A percentile compares a stretch with the other conserved stretches of the same genome.
These are phyloP conservation scores for Cheilosia scutellata DNA, from an alignment of 2,888 invertebrate genomes.

Conservation along the genomic window DNA sequence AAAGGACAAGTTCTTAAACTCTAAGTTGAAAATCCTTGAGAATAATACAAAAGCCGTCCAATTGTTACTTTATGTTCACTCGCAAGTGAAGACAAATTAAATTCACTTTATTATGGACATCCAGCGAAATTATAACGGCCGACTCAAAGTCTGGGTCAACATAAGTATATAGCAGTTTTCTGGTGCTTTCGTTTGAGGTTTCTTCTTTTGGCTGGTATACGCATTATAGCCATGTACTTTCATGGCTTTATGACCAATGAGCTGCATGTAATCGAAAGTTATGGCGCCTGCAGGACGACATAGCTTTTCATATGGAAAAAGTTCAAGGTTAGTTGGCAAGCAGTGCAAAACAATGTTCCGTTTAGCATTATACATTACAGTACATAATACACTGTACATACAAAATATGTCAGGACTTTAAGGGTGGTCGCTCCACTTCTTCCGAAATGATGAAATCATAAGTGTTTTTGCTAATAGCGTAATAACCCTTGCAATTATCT, in stretches of 20 bases:
- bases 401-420: too few relatives aligned
- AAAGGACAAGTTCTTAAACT: background rate
- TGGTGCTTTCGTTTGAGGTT: conserved; percentile 22
- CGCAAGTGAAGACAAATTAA: background rate
- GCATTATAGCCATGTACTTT: conserved; percentile 23
- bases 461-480: too few relatives aligned
- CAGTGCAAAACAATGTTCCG: background rate
- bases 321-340: conserved; percentile 45
- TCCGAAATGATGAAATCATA: too few relatives aligned
- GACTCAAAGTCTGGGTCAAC: conserved; percentile 54
- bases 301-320: conserved; percentile 21
- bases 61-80: conserved; percentile 15
- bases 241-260: conserved; percentile 41
- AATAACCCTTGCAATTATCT: too few relatives aligned
- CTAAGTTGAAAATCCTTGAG: conserved; percentile 20
- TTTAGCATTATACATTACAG: too few relatives aligned
- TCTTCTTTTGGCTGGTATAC: conserved; percentile 33
- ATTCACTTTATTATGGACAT: conserved; percentile 32
- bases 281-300: conserved; percentile 56
- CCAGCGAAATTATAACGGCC: conserved; percentile 8
- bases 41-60: conserved; percentile 39
- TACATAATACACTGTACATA: too few relatives aligned
- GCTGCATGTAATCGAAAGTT: conserved; percentile 46
- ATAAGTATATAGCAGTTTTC: conserved; percentile 13
- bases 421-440: too few relatives aligned